Evolutionary conservation across 1,140 invertebrate species (phyloP).

Genomic region (Diabrotica undecimpunctata): DNA sequence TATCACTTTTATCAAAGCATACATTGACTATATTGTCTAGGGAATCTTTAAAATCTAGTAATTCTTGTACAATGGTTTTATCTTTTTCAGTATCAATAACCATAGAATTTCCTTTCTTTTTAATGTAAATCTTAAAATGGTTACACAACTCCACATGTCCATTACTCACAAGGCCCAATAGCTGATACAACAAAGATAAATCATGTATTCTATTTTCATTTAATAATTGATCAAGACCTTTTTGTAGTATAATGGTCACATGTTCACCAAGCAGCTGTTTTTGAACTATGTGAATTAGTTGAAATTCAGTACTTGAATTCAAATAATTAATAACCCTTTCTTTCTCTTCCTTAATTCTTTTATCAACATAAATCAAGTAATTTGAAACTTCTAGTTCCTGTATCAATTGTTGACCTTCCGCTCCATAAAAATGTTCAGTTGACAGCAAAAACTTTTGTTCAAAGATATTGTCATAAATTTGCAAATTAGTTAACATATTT

Average conservation of each 20-base stretch:
- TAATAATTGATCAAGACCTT: constrained; percentile 84
- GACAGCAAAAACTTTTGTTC: constrained; percentile 86
- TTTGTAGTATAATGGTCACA: constrained; percentile 80
- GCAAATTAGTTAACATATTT: constrained; percentile 91
- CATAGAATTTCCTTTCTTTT: constrained; percentile 91
- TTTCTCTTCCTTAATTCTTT: constrained; percentile 85
- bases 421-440: constrained; percentile 83
- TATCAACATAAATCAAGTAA: constrained; percentile 90
- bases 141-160: constrained; percentile 81
- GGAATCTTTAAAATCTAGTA: constrained; percentile 96
- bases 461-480: constrained; percentile 92
- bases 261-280: constrained; percentile 45
- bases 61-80: constrained; percentile 92
- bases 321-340: constrained; percentile 88
- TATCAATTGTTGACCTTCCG: constrained; percentile 82
- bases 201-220: constrained; percentile 84
- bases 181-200: constrained; percentile 79
- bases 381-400: constrained; percentile 85
- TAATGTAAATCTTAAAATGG: constrained; percentile 90
- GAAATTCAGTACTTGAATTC: constrained; percentile 72
- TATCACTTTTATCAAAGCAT: constrained; percentile 90
- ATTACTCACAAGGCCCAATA: constrained; percentile 85
- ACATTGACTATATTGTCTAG: constrained; percentile 86
- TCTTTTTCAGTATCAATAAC: constrained; percentile 95
- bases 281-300: constrained; percentile 5